phyloP scores from a whole-genome alignment of 2,113 vertebrate species.

The Hemichromis elongatus region DNA sequence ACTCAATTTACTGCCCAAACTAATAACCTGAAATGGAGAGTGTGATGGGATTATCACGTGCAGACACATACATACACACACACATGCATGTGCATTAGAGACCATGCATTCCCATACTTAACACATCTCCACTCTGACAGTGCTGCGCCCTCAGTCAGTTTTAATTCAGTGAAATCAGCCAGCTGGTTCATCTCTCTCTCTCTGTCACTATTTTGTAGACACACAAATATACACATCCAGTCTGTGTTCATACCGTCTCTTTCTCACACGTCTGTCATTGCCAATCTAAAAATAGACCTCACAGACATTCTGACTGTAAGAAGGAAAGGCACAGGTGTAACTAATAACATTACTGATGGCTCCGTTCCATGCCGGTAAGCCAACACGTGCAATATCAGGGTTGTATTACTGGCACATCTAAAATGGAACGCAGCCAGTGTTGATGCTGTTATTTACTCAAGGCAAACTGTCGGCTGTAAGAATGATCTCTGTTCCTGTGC shows the following conservation, averaged over 20 bases:
- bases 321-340: constrained; percentile 12
- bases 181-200: constrained; percentile 13
- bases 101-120: neutral
- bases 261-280: neutral
- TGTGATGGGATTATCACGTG: constrained; percentile 5
- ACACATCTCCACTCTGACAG: constrained; percentile 16
- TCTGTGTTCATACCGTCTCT: neutral
- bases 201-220: neutral
- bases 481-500: neutral
- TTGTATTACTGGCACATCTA: neutral
- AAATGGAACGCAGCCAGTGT: neutral
- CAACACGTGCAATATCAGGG: constrained; percentile 5
- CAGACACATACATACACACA: neutral
- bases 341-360: constrained; percentile 34
- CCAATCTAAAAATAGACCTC: neutral
- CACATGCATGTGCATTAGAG: neutral
- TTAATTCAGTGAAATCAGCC: constrained; percentile 49
- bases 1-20: constrained; percentile 52
- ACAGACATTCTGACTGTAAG: neutral
- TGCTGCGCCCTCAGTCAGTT: constrained; percentile 26
- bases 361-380: neutral
- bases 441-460: neutral
- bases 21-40: constrained; percentile 50
- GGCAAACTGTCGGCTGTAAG: neutral
- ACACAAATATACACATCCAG: neutral